Percentiles rank a stretch among this genome's conserved stretches.
Evolutionary conservation across 2,113 vertebrate genomes (phyloP).

Genomic region (Rhabdornis inornatus): DNA sequence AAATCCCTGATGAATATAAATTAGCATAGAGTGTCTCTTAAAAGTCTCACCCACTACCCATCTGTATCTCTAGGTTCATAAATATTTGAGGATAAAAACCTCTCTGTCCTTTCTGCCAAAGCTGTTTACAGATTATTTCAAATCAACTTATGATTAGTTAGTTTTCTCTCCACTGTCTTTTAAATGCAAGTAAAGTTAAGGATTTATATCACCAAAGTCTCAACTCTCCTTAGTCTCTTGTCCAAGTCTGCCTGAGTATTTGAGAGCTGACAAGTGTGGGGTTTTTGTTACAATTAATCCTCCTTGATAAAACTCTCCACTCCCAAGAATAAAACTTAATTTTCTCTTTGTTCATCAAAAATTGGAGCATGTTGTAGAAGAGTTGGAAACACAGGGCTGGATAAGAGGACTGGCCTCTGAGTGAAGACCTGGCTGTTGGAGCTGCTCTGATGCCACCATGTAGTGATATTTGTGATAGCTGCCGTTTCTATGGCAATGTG

Average conservation of each 20-base stretch:
- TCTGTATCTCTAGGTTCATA: conserved; percentile 11
- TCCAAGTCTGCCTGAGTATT: neutral
- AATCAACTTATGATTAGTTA: neutral
- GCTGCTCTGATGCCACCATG: neutral
- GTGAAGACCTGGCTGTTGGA: neutral
- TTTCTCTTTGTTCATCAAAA: neutral
- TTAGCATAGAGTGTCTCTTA: neutral
- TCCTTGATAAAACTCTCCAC: neutral
- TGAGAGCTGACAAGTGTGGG: neutral
- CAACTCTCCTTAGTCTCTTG: neutral
- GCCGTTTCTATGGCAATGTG: neutral
- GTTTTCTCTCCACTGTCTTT: neutral
- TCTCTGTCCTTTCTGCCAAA: neutral
- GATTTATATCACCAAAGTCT: neutral
- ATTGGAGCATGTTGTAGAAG: neutral
- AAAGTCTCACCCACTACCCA: conserved; percentile 42
- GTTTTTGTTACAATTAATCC: neutral
- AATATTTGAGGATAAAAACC: neutral
- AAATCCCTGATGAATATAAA: neutral
- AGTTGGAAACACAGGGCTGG: neutral
- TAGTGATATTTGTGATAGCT: conserved; percentile 33
- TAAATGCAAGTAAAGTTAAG: neutral
- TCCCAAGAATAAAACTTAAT: neutral
- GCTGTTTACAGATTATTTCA: neutral
- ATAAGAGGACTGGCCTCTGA: neutral